Base-by-base conservation (phyloP, 2,888 invertebrate genomes). In the Amphipoea oculea region DNA sequence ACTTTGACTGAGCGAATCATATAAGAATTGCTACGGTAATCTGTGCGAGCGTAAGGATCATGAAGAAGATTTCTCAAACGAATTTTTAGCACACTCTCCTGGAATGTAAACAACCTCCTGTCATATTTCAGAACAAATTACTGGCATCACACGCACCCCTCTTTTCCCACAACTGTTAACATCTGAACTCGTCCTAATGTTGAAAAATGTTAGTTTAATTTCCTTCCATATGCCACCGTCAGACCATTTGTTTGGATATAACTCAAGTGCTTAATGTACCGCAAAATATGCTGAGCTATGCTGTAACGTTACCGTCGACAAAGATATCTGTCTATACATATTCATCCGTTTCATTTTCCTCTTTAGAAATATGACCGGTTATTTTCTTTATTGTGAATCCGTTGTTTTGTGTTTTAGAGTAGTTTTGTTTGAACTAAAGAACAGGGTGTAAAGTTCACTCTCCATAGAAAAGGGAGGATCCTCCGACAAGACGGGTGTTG, bases 191-290 rank as follows among this genome's bases (percentile, higher is more conserved):
- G 67, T 78, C 79, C 81, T 90, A 86, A 90, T 86, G 87, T 89
- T 92, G 92, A 94, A 92, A 91, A 91, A 93, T 91, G 92, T 81
- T 87, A 87, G 86, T 92, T 92, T 93, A 93, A 94, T 93, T 91
- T 89, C 85, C 84, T 75, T 82, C 84, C 90, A 89, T 90, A 90
- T 89, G 93, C 83, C 79, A 67, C 73, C 81, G 91, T 88, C 93
- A 91, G 91, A 89, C 88, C 92, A 90, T 93, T 93, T 92, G 90
- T 93, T 91, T 89, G 86, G 88, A 80, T 83, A 89, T 92, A 91
- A 90, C 84, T 88, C 89, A 86, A 74, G 78, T 75, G 90, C 81
- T 83, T 92, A 93, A 93, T 91, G 91, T 88, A 79, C 85, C 89
- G 88, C 86, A 89, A 89, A 93, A 91, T 90, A 86, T 89, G 91